Evolutionary conservation across 2,797 vertebrate species (phyloP), one percentile per base, ranked within the genome.

Genomic region (Emys orbicularis): DNA sequence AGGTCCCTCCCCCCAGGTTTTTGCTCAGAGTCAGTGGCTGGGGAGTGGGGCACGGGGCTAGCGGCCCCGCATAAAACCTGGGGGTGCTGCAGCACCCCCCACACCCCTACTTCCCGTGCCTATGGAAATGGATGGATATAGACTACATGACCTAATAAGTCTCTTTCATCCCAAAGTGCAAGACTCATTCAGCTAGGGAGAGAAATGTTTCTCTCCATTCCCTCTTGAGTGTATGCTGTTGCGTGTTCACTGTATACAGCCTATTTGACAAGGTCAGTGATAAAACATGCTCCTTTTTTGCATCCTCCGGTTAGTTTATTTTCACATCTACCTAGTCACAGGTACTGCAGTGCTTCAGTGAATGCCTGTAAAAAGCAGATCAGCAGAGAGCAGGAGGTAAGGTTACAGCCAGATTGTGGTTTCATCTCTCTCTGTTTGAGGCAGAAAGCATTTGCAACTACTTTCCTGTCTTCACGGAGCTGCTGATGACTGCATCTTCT

Each of bases 381-480:
- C 90, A 84, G 89, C 90, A 97, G 84, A 94, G 92, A 94, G 92
- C 94, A 93, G 2, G 53, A 95, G 81, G 89, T 83, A 92, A 93
- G 86, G 74, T 5, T 92, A 84, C 84, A 97, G 95, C 44, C 94
- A 95, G 92, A 81, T 79, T 95, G 95, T 0, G 94, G 96, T 96
- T 97, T 96, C 86, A 95, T 86, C 52, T 83, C 89, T 93, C 86
- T 91, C 83, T 93, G 49, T 91, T 77, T 97, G 89, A 97, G 93
- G 92, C 96, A 95, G 81, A 92, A 74, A 94, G 95, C 95, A 92
- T 95, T 97, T 94, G 86, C 96, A 97, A 97, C 94, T 93, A 82
- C 96, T 96, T 98, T 98, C 97, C 98, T 98, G 98, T 98, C 98
- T 98, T 98, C 98, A 95, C 98, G 94, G 98, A 98, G 97, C 97